Evolutionary conservation across 2,888 invertebrate species (phyloP), one percentile per base, ranked within the genome.

Genomic region (Meteorus cinctellus): DNA sequence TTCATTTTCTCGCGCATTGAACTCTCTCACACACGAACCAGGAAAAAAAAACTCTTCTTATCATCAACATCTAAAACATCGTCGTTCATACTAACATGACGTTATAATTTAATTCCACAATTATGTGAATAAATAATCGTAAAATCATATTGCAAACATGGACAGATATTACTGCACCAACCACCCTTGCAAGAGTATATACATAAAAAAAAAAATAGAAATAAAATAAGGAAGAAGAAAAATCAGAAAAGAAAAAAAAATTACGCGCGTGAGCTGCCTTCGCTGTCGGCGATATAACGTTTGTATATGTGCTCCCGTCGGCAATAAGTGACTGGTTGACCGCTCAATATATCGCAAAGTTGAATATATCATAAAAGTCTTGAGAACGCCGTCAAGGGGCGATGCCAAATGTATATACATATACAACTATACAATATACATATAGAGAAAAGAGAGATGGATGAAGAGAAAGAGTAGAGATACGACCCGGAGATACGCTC

Each of bases 401-500:
- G 19, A 55, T 55, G 19, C 55, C 55, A 80, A 78, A 66, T 45
- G 60, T 68, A 68, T 51, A 68, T 51, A 29, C 24, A 60, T 41
- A 41, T 70, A 36, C 41, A 36, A 5, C 19, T 59, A n/a, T n/a
- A 73, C 55, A 29, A 67, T 48, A 24, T 67, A 16, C 48, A 51
- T 6, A 67, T 19, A 72, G 72, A 60, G 69, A 71, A 67, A 74
- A 41, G 65, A 77, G 60, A 68, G 67, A 59, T 27, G n/a, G 63
- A n/a, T 29, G 10, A 19, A 36, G 68, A 76, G 65, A 67, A 66
- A 65, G 31, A 29, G 55, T 77, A 80, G 79, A 85, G 83, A 86
- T 85, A 83, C 81, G 79, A 76, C 77, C 80, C 79, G 77, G 82
- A 83, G 84, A 83, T 84, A 84, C 83, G 83, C 81, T 85, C 80